These are phyloP conservation scores for Xestia sexstrigata DNA, from an alignment of 2,888 invertebrate genomes.

Conservation along the genomic window DNA sequence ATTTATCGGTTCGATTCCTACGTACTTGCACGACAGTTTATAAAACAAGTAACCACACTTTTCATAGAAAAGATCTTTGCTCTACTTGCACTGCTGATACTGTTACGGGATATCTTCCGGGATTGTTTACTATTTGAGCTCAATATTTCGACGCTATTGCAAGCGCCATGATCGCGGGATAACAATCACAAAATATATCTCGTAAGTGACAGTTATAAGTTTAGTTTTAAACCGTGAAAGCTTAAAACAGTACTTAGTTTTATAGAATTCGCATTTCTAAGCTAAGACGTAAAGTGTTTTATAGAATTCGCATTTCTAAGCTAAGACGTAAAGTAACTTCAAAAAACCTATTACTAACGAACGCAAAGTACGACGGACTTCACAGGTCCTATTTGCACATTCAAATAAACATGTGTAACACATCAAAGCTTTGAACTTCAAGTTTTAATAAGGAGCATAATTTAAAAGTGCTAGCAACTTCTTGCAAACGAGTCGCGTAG, in stretches of 20 bases:
- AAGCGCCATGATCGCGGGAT: no score
- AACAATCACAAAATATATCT: no score
- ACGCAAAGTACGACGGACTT: not conserved
- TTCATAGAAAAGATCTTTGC: not conserved
- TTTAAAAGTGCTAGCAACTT: constrained; percentile 52
- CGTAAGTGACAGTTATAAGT: no score
- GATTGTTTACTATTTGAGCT: no score
- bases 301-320: not conserved
- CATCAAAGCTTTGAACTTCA: constrained; percentile 35
- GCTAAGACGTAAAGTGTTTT: no score
- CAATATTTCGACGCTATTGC: no score
- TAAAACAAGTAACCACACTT: not conserved
- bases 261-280: not conserved
- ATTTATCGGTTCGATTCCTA: no score
- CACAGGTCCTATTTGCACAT: constrained; percentile 15
- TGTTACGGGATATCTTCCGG: no score
- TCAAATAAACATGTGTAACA: constrained; percentile 38
- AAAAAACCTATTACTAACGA: constrained; percentile 11
- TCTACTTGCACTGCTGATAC: no score
- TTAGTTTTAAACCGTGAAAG: no score
- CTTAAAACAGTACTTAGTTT: no score
- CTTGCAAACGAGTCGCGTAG: constrained; percentile 42
- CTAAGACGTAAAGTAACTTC: not conserved
- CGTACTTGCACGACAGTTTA: no score
- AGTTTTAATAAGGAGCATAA: constrained; percentile 59